Evolutionary conservation across 2,113 vertebrate genomes (phyloP).

Genomic region (Datnioides undecimradiatus): DNA sequence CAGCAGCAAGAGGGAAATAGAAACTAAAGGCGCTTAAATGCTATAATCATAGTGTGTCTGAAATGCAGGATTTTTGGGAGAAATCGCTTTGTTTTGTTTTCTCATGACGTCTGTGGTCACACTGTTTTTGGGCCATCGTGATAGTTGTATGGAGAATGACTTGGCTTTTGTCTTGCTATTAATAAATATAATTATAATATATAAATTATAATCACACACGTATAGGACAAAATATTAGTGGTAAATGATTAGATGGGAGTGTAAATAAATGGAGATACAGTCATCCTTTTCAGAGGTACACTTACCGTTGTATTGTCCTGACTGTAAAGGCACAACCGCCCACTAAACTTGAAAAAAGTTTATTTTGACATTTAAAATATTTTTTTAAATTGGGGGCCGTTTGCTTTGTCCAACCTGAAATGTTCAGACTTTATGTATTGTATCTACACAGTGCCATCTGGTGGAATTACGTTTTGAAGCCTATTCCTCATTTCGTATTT

Average conservation of each 20-base stretch:
- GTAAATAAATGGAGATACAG: not conserved
- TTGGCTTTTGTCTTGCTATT: not conserved
- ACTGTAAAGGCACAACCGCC: too few species aligned
- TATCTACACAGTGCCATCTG: conserved; percentile 33
- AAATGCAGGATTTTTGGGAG: conserved; percentile 19
- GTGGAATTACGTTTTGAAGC: conserved; percentile 36
- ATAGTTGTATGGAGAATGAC: not conserved
- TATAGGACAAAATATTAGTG: not conserved
- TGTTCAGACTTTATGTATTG: not conserved
- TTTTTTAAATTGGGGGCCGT: too few species aligned
- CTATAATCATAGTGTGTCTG: not conserved
- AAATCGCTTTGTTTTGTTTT: not conserved
- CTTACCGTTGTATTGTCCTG: not conserved
- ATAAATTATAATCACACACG: too few species aligned
- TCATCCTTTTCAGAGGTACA: too few species aligned
- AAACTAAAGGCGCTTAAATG: conserved; percentile 37
- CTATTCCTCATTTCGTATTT: too few species aligned
- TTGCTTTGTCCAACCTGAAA: not conserved
- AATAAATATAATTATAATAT: too few species aligned
- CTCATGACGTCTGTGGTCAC: not conserved
- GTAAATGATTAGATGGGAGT: not conserved
- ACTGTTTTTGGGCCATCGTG: not conserved
- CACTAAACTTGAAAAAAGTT: not conserved
- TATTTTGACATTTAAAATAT: too few species aligned
- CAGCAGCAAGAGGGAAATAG: not conserved